Conservation (phyloP, 2,797 vertebrate species). For the Chrosomus eos region DNA sequence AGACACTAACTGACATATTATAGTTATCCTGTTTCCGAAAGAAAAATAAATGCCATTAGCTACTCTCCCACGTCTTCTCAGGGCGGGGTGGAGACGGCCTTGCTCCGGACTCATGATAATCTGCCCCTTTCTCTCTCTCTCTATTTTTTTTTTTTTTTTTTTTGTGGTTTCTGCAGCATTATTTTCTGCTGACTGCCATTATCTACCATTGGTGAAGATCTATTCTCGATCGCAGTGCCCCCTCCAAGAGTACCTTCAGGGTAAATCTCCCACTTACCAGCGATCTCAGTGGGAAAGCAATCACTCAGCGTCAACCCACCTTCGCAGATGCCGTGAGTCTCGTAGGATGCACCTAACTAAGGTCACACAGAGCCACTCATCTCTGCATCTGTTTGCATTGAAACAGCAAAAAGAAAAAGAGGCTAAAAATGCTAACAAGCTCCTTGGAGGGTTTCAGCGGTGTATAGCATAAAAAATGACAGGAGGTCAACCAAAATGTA, state of each 20-base stretch:
- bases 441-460: conserved; percentile 36
- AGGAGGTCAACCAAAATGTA: conserved; percentile 44
- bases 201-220: conserved; percentile 50
- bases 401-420: conserved; percentile 32
- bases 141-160: background rate
- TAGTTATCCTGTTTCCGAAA: conserved; percentile 22
- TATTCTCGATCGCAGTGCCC: conserved; percentile 22
- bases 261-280: conserved; percentile 42
- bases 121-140: conserved; percentile 10
- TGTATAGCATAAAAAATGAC: conserved; percentile 20
- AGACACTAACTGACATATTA: conserved; percentile 27
- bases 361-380: conserved; percentile 17
- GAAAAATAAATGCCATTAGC: conserved; percentile 30
- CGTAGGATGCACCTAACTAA: conserved; percentile 25
- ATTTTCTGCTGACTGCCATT: conserved; percentile 46
- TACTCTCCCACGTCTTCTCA: background rate
- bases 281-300: conserved; percentile 33
- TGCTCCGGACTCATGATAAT: conserved; percentile 24
- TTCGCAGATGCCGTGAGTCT: conserved; percentile 10
- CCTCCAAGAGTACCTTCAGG: conserved; percentile 29
- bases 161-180: background rate
- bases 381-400: conserved; percentile 32
- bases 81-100: conserved; percentile 12
- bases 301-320: conserved; percentile 39
- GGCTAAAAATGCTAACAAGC: conserved; percentile 57